Percentiles rank a stretch among this genome's conserved stretches.
These are phyloP conservation scores for Cisticola juncidis DNA, from an alignment of 2,113 vertebrate species.

Conservation along the genomic window DNA sequence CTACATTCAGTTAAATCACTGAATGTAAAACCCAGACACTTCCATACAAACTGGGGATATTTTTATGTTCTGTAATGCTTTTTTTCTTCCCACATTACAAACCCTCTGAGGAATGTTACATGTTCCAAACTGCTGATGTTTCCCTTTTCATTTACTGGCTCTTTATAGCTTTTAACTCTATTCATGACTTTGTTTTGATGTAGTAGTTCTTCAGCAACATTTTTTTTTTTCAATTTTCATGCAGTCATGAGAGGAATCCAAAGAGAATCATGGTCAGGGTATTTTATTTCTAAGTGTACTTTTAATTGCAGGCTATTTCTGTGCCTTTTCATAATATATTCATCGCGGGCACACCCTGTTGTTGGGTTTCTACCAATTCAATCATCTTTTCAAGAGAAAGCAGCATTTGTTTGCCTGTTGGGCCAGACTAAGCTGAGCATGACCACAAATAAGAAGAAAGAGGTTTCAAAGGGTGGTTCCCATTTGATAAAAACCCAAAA, in stretches of 20 bases:
- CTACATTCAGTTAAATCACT: neutral
- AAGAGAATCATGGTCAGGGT: neutral
- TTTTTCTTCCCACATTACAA: slow-evolving; percentile 11
- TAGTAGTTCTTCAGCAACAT: neutral
- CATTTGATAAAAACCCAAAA: neutral
- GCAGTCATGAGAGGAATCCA: neutral
- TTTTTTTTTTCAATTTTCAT: neutral
- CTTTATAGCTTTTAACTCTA: neutral
- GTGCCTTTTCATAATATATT: slow-evolving; percentile 2
- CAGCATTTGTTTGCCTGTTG: slow-evolving; percentile 23
- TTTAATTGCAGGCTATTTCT: slow-evolving; percentile 28
- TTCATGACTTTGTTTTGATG: neutral
- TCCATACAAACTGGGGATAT: neutral
- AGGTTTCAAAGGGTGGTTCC: neutral
- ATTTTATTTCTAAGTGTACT: neutral
- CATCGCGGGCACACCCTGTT: neutral
- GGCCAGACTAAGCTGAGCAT: neutral
- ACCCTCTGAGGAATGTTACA: slow-evolving; percentile 13
- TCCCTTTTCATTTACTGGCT: slow-evolving; percentile 4
- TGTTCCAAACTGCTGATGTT: slow-evolving; percentile 9
- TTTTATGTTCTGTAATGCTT: neutral
- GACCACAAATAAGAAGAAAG: slow-evolving; percentile 1
- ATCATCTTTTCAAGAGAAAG: slow-evolving; percentile 34
- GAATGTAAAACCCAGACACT: slow-evolving; percentile 4
- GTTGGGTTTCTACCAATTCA: slow-evolving; percentile 2